Evolutionary conservation across 2,797 vertebrate species (phyloP).

Genomic region (Chiropotes sagulatus): DNA sequence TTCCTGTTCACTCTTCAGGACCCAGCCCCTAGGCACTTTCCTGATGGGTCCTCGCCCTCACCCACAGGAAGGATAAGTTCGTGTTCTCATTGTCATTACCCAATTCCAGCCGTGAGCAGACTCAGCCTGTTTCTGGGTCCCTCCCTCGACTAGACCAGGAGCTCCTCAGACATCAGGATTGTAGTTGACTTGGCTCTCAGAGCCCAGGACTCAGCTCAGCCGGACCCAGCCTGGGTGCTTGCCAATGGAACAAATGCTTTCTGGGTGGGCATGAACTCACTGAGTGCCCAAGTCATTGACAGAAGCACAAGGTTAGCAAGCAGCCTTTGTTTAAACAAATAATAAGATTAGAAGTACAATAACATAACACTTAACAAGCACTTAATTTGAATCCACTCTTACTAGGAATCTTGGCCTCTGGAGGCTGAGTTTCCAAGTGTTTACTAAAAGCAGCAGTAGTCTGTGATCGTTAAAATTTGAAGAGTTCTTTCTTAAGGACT

Average conservation of each 20-base stretch:
- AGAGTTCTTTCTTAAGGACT: conserved; percentile 35
- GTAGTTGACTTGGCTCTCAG: background rate
- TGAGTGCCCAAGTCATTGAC: background rate
- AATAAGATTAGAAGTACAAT: background rate
- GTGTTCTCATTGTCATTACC: background rate
- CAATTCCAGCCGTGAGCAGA: background rate
- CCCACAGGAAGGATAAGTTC: background rate
- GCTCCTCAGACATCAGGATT: background rate
- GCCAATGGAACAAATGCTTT: background rate
- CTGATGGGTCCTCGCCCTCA: accelerated
- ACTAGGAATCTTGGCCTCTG: conserved; percentile 38
- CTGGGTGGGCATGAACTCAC: background rate
- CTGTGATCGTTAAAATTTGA: background rate
- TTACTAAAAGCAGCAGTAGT: conserved; percentile 39
- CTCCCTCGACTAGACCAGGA: background rate
- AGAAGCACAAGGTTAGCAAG: background rate
- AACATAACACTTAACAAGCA: background rate
- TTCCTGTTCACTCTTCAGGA: background rate
- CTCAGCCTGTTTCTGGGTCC: background rate
- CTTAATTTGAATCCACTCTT: conserved; percentile 34
- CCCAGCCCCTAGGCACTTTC: background rate
- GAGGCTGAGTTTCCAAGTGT: conserved; percentile 42
- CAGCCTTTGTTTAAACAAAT: conserved; percentile 23
- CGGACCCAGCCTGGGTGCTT: background rate
- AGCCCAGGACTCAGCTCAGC: background rate